Evolutionary conservation across 2,888 invertebrate species (phyloP), one percentile per base, ranked within the genome.

Genomic region (Deroplatys truncata): DNA sequence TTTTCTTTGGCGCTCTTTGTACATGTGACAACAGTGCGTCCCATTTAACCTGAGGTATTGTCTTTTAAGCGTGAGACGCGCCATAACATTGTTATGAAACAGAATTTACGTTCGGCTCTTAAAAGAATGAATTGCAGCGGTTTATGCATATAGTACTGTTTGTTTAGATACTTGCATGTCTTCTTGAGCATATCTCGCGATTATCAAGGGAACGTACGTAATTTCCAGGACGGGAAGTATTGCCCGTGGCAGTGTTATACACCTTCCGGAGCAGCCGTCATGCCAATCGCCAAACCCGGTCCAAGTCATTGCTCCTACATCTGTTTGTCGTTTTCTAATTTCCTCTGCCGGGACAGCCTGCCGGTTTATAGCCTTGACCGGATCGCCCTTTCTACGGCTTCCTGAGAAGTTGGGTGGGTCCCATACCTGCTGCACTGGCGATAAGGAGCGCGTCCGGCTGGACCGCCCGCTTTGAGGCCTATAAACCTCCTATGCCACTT

Each of bases 301-400:
- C 16, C 56, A 87, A 87, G 82, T 82, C 87, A 72, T 83, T 72
- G 56, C 35, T 83, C 83, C 82, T 83, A 35, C 87, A 87, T 87
- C 87, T 87, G 87, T 87, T 83, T 83, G 87, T 87, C 87, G 87
- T 87, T 87, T 87, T 87, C 87, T 87, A 87, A 87, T 87, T 87
- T 87, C 87, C 87, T 87, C 72, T 31, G 49, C 25, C 85, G n/a
- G 85, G 85, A 85, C 85, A 49, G 85, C 35, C 82, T 43, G 83
- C 7, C 82, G 83, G 35, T 87, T 82, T 87, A 82, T 87, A 82
- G n/a, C 87, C 82, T 16, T 9, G 28, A 82, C 49, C 83, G 56
- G 56, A 29, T 43, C 13, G 86, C 87, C 56, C 56, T n/a, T 35
- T 35, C 8, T 87, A 82, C 82, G 82, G 87, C 87, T 87, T 85